Conservation (phyloP, 2,797 vertebrate species). For the Neostethus bicornis region DNA sequence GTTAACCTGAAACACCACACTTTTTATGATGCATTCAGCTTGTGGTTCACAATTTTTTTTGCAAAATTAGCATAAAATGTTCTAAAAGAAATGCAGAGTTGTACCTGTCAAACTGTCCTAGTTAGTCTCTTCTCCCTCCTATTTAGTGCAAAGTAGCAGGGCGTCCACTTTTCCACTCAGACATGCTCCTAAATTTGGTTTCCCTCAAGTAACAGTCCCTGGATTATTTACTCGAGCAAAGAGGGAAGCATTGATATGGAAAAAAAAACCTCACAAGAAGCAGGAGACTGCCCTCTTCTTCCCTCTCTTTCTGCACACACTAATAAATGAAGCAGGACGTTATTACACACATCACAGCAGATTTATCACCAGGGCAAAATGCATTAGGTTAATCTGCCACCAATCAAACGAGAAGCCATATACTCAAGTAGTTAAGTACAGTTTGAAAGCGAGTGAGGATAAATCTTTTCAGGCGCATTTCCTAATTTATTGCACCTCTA, state of each 20-base stretch:
- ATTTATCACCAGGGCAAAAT: not conserved
- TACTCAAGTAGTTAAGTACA: not conserved
- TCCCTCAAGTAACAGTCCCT: constrained; percentile 43
- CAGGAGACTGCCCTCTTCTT: constrained; percentile 32
- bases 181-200: constrained; percentile 50
- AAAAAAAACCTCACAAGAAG: constrained; percentile 57
- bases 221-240: constrained; percentile 52
- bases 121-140: constrained; percentile 6
- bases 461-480: not conserved
- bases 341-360: constrained; percentile 1
- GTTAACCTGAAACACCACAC: constrained; percentile 34
- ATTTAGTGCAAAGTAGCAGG: constrained; percentile 28
- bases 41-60: constrained; percentile 1
- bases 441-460: not conserved
- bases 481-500: not conserved
- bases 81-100: not conserved
- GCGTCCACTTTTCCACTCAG: constrained; percentile 32
- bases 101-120: constrained; percentile 2
- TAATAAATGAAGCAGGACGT: constrained; percentile 16
- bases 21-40: constrained; percentile 13
- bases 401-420: not conserved
- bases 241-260: constrained; percentile 54
- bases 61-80: constrained; percentile 2
- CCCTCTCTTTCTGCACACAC: constrained; percentile 20
- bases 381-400: constrained; percentile 4